Evolutionary conservation across 2,113 vertebrate species (phyloP), one percentile per base, ranked within the genome.

Genomic region (Hemichromis elongatus): DNA sequence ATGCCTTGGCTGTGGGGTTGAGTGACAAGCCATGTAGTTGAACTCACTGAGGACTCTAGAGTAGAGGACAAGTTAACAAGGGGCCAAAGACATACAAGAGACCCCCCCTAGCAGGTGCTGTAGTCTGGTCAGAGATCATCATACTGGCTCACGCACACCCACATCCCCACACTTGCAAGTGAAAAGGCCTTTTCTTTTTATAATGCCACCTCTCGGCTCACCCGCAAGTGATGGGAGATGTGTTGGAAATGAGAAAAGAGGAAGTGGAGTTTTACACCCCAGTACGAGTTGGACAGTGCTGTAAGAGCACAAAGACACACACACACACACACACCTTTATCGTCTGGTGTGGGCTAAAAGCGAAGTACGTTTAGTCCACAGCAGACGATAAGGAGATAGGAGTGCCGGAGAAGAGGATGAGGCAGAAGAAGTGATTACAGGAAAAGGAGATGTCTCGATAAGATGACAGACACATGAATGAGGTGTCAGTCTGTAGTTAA

Each of bases 401-500:
- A 85, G 77, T 12, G 3, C n/a, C 53, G 55, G 77, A 68, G 28
- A 81, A 57, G 53, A 81, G 53, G 80, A 81, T 11, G 7, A 30
- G 61, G 84, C 50, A 81, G 88, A 88, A 81, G 87, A 70, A 83
- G 79, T 86, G 92, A 93, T 92, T 90, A 93, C 88, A 85, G 84
- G 55, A 83, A 86, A 73, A 84, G 56, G 26, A 83, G 82, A 88
- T 70, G 87, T 92, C 53, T 7, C 75, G 88, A 93, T 94, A 88
- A 92, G 90, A 87, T 90, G 91, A 89, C 90, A 83, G 87, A 84
- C 88, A 63, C 83, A 90, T 91, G 89, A 92, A 89, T 88, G 75
- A 52, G 45, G 61, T 57, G 21, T 77, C 28, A 54, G 86, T 89
- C 57, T 91, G 80, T 68, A 66, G 77, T 50, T 73, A 86, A 61